A percentile compares a stretch with the other conserved stretches of the same genome.
Conservation (phyloP, 1,140 invertebrate species). For the Pogonomyrmex californicus region DNA sequence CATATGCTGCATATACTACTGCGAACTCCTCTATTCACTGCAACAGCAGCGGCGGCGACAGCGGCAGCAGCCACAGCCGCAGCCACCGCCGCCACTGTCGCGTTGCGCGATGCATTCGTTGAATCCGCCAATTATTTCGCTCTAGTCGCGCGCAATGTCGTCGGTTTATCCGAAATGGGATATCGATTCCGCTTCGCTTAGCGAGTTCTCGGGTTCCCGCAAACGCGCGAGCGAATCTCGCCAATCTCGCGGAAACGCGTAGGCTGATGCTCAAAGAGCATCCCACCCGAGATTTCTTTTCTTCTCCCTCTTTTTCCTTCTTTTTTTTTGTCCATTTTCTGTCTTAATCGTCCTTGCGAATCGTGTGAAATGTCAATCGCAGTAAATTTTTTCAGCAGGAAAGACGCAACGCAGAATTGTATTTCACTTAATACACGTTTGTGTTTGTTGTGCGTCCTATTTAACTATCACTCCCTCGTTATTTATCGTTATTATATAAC, state of each 20-base stretch:
- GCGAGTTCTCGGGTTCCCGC: background rate
- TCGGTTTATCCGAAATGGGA: constrained; percentile 14
- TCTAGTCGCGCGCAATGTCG: constrained; percentile 52
- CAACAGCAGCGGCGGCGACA: constrained; percentile 53
- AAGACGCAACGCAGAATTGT: background rate
- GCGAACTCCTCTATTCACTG: constrained; percentile 67
- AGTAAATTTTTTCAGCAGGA: background rate
- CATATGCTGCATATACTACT: constrained; percentile 1
- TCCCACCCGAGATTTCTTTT: background rate
- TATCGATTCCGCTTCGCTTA: constrained; percentile 20
- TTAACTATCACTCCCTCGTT: background rate
- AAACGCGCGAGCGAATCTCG: constrained; percentile 2
- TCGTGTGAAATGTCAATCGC: background rate
- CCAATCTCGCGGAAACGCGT: constrained; percentile 26
- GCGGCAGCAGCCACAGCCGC: background rate
- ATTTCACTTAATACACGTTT: background rate
- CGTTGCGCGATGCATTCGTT: constrained; percentile 68
- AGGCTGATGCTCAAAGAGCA: background rate
- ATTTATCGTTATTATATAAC: background rate
- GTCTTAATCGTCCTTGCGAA: background rate
- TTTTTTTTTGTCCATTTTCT: background rate
- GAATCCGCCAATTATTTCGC: constrained; percentile 74
- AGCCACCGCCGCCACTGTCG: background rate
- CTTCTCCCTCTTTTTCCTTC: background rate
- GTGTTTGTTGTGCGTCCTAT: background rate